phyloP scores from a whole-genome alignment of 1,140 invertebrate genomes.

The Drosophila busckii region DNA sequence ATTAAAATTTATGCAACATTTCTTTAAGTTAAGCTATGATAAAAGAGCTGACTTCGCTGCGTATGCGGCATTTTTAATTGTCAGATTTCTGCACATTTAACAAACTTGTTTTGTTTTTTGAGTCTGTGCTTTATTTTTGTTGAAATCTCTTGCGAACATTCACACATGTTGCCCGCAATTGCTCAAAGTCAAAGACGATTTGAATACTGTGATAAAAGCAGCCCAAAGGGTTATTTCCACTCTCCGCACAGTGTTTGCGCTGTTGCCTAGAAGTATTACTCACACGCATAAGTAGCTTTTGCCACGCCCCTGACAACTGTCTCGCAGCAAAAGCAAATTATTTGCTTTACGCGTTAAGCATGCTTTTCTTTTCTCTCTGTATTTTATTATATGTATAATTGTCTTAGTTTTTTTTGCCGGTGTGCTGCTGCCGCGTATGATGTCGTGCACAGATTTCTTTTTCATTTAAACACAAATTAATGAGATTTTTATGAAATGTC shows the following conservation, averaged over 20 bases:
- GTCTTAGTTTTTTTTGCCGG: constrained; percentile 5
- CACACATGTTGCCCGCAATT: constrained; percentile 19
- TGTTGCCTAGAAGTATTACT: constrained; percentile 6
- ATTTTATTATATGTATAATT: background rate
- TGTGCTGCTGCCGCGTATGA: no score
- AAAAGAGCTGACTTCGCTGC: constrained; percentile 21
- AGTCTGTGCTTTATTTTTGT: constrained; percentile 9
- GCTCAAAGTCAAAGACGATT: constrained; percentile 16
- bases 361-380: constrained; percentile 21
- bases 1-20: no score
- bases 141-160: constrained; percentile 12
- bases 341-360: constrained; percentile 33
- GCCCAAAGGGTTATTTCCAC: constrained; percentile 26
- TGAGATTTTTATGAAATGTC: constrained; percentile 41
- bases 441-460: no score
- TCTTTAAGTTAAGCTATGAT: no score
- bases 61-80: constrained; percentile 37
- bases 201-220: constrained; percentile 6
- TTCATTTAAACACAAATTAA: constrained; percentile 44
- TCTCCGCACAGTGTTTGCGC: background rate
- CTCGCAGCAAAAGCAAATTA: constrained; percentile 34
- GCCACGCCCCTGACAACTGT: constrained; percentile 9
- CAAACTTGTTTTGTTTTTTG: no score
- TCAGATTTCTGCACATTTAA: no score
- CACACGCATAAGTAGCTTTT: constrained; percentile 13